phyloP scores from a whole-genome alignment of 1,140 invertebrate genomes.

The Papilio polytes region DNA sequence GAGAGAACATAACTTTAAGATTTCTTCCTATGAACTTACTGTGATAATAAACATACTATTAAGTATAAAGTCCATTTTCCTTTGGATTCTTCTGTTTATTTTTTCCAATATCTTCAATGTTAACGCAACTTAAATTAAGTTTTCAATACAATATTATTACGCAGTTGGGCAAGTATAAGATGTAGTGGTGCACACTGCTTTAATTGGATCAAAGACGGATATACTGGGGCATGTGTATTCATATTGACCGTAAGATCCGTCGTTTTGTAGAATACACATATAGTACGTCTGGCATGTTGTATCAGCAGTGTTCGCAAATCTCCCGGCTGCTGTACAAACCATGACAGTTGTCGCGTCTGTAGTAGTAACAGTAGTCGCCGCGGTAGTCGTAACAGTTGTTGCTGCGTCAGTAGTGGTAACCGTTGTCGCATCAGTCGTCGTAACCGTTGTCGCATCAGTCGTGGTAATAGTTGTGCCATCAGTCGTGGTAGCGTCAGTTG shows the following conservation, averaged over 20 bases:
- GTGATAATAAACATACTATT: background rate
- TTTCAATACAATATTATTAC: background rate
- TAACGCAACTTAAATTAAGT: background rate
- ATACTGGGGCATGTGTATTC: conserved; percentile 56
- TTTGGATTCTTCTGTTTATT: background rate
- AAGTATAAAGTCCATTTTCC: too few species aligned
- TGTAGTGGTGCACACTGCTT: conserved; percentile 55
- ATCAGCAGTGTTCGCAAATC: conserved; percentile 55
- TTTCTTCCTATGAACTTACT: background rate
- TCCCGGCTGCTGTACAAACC: conserved; percentile 52
- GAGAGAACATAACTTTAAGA: background rate
- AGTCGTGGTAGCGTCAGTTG: conserved; percentile 46
- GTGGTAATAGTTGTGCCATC: conserved; percentile 50
- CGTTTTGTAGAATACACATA: conserved; percentile 52
- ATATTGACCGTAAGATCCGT: conserved; percentile 55
- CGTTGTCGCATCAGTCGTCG: conserved; percentile 49
- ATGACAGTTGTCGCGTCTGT: conserved; percentile 45
- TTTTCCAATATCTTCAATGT: background rate
- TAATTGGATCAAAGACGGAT: conserved; percentile 56
- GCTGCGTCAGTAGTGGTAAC: conserved; percentile 51
- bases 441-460: background rate
- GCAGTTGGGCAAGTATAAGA: conserved; percentile 51
- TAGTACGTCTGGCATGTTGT: conserved; percentile 60
- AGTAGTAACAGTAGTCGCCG: conserved; percentile 47
- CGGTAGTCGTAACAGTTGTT: conserved; percentile 39